Base-by-base conservation (phyloP, 1,140 invertebrate genomes). In the Coptotermes formosanus region DNA sequence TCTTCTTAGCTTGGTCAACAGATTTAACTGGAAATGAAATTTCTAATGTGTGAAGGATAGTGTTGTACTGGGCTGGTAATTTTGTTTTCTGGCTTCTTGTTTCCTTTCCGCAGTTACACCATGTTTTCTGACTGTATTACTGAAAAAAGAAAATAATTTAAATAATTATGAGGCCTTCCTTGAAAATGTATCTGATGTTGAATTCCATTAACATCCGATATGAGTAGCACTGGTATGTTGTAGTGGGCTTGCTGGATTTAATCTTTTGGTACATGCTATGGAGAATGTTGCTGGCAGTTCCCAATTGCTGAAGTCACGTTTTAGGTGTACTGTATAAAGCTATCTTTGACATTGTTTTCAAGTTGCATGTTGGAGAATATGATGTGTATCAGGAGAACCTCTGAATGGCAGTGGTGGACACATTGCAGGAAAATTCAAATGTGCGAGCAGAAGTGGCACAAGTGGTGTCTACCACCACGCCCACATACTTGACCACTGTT, bases 231-330 rank as follows among this genome's bases (percentile, higher is more conserved):
- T 25, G 43, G 8, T 25, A 83, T 83, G 32, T 83, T 52, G 9
- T 55, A 55, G 19, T 16, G 19, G 14, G 52, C 52, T 55, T 55
- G 52, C 9, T 83, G 48, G 82, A 25, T 52, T 83, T 83, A 8
- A 83, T 45, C 32, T 9, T 44, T 2, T 83, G 75, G 75, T 75
- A 85, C 64, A 44, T 85, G 75, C 81, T 85, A 85, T 75, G 85
- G 64, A 44, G 21, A 83, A 55, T 21, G 19, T 55, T 1, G n/a
- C 12, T 83, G 82, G 48, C 25, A 83, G 43, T 25, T 83, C 38
- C 82, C 38, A 43, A n/a, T 9, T 44, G n/a, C 16, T 52, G 43
- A 55, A 55, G 2, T 55, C 19, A 43, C 6, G 25, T 83, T 25
- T 7, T 32, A 83, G 7, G 12, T 25, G 25, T 52, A 43, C 3